A percentile compares a stretch with the other conserved stretches of the same genome.
phyloP scores from a whole-genome alignment of 2,113 vertebrate genomes.

The Pungitius pungitius region DNA sequence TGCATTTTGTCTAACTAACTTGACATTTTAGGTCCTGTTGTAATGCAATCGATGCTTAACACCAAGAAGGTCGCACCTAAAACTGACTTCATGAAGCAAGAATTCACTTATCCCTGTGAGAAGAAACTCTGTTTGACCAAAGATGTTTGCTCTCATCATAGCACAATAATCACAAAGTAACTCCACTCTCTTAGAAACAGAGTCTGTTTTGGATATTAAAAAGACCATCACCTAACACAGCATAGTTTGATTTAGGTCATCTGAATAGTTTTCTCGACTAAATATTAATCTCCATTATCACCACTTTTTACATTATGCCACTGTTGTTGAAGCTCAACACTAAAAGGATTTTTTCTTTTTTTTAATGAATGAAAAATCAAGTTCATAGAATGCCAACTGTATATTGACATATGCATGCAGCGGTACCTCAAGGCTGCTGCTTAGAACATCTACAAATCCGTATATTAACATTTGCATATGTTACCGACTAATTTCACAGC shows the following conservation, averaged over 20 bases:
- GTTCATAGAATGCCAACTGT: conserved; percentile 6
- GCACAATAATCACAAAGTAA: not conserved
- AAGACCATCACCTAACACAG: not conserved
- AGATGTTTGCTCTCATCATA: not conserved
- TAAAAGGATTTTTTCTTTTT: conserved; percentile 28
- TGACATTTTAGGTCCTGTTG: not conserved
- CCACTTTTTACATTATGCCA: not conserved
- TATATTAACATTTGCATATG: conserved; percentile 36
- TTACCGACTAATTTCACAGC: conserved; percentile 45
- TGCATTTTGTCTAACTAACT: conserved; percentile 10
- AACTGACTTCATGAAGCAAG: not conserved
- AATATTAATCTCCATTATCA: not conserved
- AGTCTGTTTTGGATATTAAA: not conserved
- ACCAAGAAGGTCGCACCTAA: not conserved
- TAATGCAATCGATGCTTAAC: not conserved
- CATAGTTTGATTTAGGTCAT: not conserved
- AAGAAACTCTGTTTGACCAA: not conserved
- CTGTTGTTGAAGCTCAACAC: not conserved
- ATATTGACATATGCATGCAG: conserved; percentile 9
- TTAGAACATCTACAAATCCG: conserved; percentile 23
- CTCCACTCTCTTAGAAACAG: not conserved
- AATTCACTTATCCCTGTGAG: not conserved
- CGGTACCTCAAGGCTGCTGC: conserved; percentile 18
- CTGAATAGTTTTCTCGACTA: not conserved
- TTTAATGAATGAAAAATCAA: conserved; percentile 12